Evolutionary conservation across 2,797 vertebrate species (phyloP), one percentile per base, ranked within the genome.

Genomic region (Macrochelys suwanniensis): DNA sequence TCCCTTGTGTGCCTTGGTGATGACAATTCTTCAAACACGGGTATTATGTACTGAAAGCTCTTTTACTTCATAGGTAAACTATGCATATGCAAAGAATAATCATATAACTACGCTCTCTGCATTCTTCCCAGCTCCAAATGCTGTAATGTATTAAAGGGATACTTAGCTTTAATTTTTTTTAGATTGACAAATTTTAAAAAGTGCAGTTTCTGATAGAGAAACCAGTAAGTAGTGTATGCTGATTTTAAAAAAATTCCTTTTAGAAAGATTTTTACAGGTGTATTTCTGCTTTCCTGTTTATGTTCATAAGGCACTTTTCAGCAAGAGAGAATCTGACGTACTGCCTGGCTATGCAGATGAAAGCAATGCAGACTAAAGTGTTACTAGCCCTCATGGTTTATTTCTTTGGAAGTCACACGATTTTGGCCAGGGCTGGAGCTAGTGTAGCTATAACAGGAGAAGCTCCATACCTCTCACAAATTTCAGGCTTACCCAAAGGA

Each of bases 151-250:
- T 11, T 49, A 84, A 12, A 90, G 85, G 57, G 49, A 87, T 94
- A 83, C 51, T 91, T 50, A 28, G 93, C 61, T 84, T 95, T 21
- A 90, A 54, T 68, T 91, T 37, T 91, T 96, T 92, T 11, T 57
- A 95, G 84, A 87, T 61, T 80, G 76, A 85, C 25, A 93, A 1
- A 89, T 71, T 94, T 93, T 89, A 92, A 94, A 93, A 83, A 93
- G 94, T 87, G 76, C 57, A 90, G 71, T 89, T 95, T 95, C 94
- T 95, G 28, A 91, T 51, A 51, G n/a, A 92, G 79, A 95, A 76
- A 28, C 11, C 31, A 23, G n/a, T 79, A 92, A 95, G 85, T 25
- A 95, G 81, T 31, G 91, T 65, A 25, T 79, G 87, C 68, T 94
- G 95, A 96, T 94, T 94, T 96, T 25, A 33, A 2, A 2, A 15